A percentile compares a stretch with the other conserved stretches of the same genome.
Conservation (phyloP, 2,888 invertebrate genomes). For the Stomorhina lunata region DNA sequence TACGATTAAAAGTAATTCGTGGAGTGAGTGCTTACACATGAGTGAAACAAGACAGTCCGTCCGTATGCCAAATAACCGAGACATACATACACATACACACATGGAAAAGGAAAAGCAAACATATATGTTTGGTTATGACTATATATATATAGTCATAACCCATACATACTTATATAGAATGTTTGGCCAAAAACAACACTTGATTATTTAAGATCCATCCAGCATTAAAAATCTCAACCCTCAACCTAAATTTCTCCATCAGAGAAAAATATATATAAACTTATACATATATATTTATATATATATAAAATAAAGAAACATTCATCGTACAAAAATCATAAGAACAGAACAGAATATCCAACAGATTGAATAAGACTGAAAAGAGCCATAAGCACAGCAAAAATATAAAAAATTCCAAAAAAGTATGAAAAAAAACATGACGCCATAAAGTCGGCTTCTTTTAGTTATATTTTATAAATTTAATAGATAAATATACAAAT, state of each 20-base stretch:
- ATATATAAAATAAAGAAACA: background rate
- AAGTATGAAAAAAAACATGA: constrained; percentile 19
- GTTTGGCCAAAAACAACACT: background rate
- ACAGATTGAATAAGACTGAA: background rate
- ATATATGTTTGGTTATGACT: too few species aligned
- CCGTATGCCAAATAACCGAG: background rate
- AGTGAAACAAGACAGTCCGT: background rate
- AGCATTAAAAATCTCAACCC: constrained; percentile 37
- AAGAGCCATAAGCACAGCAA: constrained; percentile 29
- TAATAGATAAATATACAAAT: constrained; percentile 59
- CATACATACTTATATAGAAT: too few species aligned
- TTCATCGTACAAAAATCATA: constrained; percentile 25
- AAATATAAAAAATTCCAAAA: constrained; percentile 4
- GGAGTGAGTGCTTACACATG: constrained; percentile 13
- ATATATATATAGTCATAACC: too few species aligned
- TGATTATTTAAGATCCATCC: constrained; percentile 24
- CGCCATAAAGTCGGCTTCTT: constrained; percentile 54
- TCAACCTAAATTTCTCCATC: background rate
- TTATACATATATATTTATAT: too few species aligned
- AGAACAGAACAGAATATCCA: constrained; percentile 20
- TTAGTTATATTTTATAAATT: constrained; percentile 57
- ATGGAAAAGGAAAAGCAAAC: background rate
- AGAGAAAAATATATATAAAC: background rate
- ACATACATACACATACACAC: background rate
- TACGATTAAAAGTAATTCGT: too few species aligned